Evolutionary conservation across 2,888 invertebrate genomes (phyloP).

Genomic region (Willowsia nigromaculata): DNA sequence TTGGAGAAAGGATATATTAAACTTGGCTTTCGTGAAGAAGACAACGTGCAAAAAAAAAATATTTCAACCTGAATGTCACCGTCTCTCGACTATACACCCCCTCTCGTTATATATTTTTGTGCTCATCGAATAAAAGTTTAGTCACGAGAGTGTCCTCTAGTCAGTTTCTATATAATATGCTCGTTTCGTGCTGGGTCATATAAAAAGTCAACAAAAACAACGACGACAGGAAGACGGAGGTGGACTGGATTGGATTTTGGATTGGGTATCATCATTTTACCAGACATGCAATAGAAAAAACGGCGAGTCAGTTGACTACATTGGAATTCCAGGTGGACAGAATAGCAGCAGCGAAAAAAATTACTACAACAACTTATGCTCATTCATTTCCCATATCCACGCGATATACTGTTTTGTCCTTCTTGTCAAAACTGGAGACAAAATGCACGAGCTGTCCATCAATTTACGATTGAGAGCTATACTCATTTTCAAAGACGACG

Average conservation of each 20-base stretch:
- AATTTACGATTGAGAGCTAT: neutral
- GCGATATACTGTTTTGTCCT: neutral
- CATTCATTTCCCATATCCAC: slow-evolving; percentile 18
- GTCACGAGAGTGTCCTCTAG: neutral
- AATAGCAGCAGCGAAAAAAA: neutral
- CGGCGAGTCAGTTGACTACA: neutral
- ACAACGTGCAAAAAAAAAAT: neutral
- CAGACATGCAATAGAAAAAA: neutral
- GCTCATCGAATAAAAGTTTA: neutral
- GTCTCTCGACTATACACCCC: neutral
- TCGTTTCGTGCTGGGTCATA: neutral
- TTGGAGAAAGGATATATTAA: slow-evolving; percentile 15
- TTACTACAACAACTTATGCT: no score
- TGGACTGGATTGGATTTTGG: no score
- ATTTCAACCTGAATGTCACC: neutral
- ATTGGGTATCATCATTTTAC: neutral
- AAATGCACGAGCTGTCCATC: neutral
- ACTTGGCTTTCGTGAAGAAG: no score
- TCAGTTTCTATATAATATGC: neutral
- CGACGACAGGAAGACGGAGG: neutral
- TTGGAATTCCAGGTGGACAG: neutral
- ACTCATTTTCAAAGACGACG: neutral
- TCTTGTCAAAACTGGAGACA: neutral
- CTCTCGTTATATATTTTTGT: neutral
- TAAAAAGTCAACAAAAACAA: neutral